Evolutionary conservation across 2,113 vertebrate species (phyloP), one percentile per base, ranked within the genome.

Genomic region (Leucosticte australis): DNA sequence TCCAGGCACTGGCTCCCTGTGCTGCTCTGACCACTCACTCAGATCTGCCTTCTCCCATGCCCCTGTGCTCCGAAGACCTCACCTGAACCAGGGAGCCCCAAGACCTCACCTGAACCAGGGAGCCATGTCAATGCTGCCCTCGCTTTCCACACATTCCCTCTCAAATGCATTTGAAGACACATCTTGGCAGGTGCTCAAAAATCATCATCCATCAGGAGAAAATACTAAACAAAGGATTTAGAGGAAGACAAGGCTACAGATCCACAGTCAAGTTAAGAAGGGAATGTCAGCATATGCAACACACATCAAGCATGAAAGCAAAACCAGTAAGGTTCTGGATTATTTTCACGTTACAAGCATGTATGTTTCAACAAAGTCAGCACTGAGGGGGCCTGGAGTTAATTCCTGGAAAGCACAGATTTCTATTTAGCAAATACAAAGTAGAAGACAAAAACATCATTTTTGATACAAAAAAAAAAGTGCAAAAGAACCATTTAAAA

Each of bases 1-100:
- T 41, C 41, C 2, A 1, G 1, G 15, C 33, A 22, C 15, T 18
- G 31, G 21, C 68, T 64, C 60, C 4, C 10, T 1, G 24, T 3
- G 39, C 70, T 50, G 49, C 68, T 84, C 50, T 18, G 47, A 44
- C 13, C 41, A 4, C 42, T 31, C 53, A 5, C 13, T 55, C 70
- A 50, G 12, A 46, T 31, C 47, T 23, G 57, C 71, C 41, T 69
- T 41, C 73, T 74, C 64, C 50, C 23, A 33, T 5, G 33, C 44
- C 56, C 39, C 15, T 2, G 0, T 1, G 26, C 37, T 49, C 69
- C 53, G 7, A 6, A 19, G 27, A 14, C 41, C 52, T 28, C 59
- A 68, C 3, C 44, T 8, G 14, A 55, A 26, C 37, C 53, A 3
- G 11, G 15, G 30, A 7, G 46, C 71, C n/a, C 47, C 2, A 6